Evolutionary conservation across 2,113 vertebrate species (phyloP).

Genomic region (Falco punctatus): DNA sequence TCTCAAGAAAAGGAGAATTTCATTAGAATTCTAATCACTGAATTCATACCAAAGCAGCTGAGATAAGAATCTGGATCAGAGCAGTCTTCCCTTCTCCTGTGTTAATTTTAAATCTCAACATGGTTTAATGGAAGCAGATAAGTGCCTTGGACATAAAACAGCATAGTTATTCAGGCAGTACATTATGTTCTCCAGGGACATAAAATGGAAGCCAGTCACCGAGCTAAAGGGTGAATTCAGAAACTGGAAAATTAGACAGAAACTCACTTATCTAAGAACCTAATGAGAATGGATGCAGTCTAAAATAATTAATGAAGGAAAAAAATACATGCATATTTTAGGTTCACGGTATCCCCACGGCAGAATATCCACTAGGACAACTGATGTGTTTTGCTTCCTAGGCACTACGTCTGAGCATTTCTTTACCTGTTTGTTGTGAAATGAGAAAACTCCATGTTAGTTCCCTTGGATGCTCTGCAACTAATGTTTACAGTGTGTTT

Average conservation of each 20-base stretch:
- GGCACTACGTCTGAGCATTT: neutral
- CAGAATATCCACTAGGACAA: neutral
- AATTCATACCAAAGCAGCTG: neutral
- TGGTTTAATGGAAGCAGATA: neutral
- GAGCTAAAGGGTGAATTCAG: slow-evolving; percentile 9
- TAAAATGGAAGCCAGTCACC: neutral
- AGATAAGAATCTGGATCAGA: neutral
- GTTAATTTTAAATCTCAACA: neutral
- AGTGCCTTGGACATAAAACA: neutral
- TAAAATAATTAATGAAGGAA: neutral
- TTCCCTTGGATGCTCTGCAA: neutral
- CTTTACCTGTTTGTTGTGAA: neutral
- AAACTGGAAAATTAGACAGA: neutral
- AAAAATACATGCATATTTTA: neutral
- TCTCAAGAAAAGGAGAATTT: neutral
- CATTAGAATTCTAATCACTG: neutral
- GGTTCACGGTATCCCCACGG: neutral
- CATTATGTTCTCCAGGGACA: neutral
- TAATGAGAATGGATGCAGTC: neutral
- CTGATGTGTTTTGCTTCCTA: neutral
- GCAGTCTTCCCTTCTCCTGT: neutral
- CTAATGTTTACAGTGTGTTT: neutral
- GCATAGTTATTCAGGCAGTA: neutral
- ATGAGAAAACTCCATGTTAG: neutral
- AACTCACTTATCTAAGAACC: neutral